Evolutionary conservation across 2,797 vertebrate genomes (phyloP).

Genomic region (Neosilurus hyrtlii): DNA sequence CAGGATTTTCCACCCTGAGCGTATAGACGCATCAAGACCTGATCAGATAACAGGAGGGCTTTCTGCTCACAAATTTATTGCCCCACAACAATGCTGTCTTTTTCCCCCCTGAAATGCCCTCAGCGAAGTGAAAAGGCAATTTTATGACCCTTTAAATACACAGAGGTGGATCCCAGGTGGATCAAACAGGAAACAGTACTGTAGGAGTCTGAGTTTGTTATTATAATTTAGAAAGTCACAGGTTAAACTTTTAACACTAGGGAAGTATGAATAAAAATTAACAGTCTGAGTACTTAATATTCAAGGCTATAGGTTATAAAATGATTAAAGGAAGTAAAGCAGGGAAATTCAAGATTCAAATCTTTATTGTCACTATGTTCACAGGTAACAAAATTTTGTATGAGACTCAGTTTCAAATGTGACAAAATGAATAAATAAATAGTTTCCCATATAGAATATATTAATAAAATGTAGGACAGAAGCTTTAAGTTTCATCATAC

Average conservation of each 20-base stretch:
- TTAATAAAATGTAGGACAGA: not conserved
- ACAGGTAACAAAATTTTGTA: too few relatives aligned
- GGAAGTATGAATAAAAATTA: not conserved
- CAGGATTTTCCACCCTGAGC: conserved; percentile 45
- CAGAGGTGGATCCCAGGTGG: not conserved
- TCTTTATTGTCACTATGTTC: too few relatives aligned
- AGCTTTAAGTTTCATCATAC: not conserved
- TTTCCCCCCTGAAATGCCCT: conserved; percentile 34
- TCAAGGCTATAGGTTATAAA: too few relatives aligned
- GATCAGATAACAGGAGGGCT: conserved; percentile 50
- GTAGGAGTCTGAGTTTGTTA: not conserved
- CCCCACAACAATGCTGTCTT: conserved; percentile 41
- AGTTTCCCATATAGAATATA: not conserved
- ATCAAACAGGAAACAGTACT: not conserved
- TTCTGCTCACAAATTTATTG: conserved; percentile 51
- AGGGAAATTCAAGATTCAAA: too few relatives aligned
- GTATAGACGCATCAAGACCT: conserved; percentile 42
- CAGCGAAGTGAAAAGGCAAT: conserved; percentile 46
- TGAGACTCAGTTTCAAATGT: too few relatives aligned
- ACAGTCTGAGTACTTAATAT: not conserved
- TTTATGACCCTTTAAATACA: conserved; percentile 37
- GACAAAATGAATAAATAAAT: too few relatives aligned
- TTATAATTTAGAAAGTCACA: not conserved
- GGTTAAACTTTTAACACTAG: not conserved
- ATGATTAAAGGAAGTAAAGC: not conserved